Base-by-base conservation (phyloP, 1,140 invertebrate genomes). In the Carcinoscorpius rotundicauda region DNA sequence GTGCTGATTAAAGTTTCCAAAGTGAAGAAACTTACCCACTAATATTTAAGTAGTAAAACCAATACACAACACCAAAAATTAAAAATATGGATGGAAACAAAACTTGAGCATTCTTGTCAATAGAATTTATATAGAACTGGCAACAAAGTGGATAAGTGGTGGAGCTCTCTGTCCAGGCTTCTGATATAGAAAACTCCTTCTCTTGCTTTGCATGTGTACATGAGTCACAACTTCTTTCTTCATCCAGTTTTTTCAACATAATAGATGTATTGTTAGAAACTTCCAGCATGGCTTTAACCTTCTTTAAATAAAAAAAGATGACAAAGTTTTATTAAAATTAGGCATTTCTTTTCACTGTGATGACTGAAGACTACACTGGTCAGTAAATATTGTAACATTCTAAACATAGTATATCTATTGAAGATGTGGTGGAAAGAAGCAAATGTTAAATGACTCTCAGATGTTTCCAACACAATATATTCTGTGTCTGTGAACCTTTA, bases 21-120 rank as follows among this genome's bases (percentile, higher is more conserved):
- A 29, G 29, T 29, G 2, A 29, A 29, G 29, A 29, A 29, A 29
- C 29, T 29, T 29, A 29, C 29, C 29, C 29, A 29, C 29, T 29
- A 29, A 29, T 29, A 29, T 29, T 29, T 29, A 29, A 29, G 29
- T 29, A 29, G 29, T 29, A 55, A n/a, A 3, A 55, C n/a, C 53
- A 55, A 2, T 55, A 55, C 53, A 55, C 53, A 55, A 55, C 53
- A 55, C n/a, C n/a, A 55, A n/a, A 8, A 8, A 8, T 8, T 8
- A 55, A 55, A 8, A 55, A 55, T 55, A 6, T 55, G n/a, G n/a
- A 55, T 55, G 53, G 53, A 55, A 55, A 55, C 53, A 55, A 55
- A 6, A 55, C n/a, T 55, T n/a, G 53, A 55, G 6, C 56, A 57
- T 10, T 29, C 4, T 10, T 57, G 29, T 29, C 29, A 29, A 29